Percentiles rank a stretch among this genome's conserved stretches.
Evolutionary conservation across 1,140 invertebrate genomes (phyloP).

Genomic region (Drosophila takahashii): DNA sequence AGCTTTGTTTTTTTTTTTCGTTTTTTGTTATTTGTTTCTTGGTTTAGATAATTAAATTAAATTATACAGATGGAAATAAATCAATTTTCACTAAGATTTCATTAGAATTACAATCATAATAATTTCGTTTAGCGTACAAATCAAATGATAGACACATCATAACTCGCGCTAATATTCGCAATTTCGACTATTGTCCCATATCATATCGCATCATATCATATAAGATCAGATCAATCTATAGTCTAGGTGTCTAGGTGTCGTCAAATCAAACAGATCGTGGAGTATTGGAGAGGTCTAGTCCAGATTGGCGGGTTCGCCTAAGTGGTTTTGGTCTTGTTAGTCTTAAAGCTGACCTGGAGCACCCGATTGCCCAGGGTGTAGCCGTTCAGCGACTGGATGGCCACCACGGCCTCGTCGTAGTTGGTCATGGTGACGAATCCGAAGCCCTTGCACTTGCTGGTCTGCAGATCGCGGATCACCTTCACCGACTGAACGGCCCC

Average conservation of each 20-base stretch:
- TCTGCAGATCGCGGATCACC: slow-evolving; percentile 94
- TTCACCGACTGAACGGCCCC: slow-evolving; percentile 96
- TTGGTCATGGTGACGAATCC: slow-evolving; percentile 98
- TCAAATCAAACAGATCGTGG: slow-evolving; percentile 51
- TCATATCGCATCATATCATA: slow-evolving; percentile 29
- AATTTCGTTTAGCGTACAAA: slow-evolving; percentile 71
- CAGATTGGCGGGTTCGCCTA: slow-evolving; percentile 47
- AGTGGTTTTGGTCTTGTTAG: slow-evolving; percentile 89
- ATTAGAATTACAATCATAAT: slow-evolving; percentile 60
- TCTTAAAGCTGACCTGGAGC: slow-evolving; percentile 96
- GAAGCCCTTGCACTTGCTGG: slow-evolving; percentile 97
- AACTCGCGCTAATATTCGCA: slow-evolving; percentile 28
- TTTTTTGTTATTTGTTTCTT: slow-evolving; percentile 26
- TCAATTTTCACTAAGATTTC: slow-evolving; percentile 79
- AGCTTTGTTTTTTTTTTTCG: slow-evolving; percentile 59
- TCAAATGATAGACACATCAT: slow-evolving; percentile 36
- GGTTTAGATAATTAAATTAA: slow-evolving; percentile 41
- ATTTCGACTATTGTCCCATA: slow-evolving; percentile 62
- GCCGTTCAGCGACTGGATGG: slow-evolving; percentile 95
- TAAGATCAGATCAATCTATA: slow-evolving; percentile 14
- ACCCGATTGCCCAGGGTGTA: slow-evolving; percentile 94
- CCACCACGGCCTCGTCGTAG: slow-evolving; percentile 95
- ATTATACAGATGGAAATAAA: slow-evolving; percentile 60
- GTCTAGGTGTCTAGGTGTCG: slow-evolving; percentile 19
- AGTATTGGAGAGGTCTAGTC: slow-evolving; percentile 43